Percentiles rank a stretch among this genome's conserved stretches.
These are phyloP conservation scores for Napeogenes sylphis DNA, from an alignment of 2,888 invertebrate species.

Conservation along the genomic window DNA sequence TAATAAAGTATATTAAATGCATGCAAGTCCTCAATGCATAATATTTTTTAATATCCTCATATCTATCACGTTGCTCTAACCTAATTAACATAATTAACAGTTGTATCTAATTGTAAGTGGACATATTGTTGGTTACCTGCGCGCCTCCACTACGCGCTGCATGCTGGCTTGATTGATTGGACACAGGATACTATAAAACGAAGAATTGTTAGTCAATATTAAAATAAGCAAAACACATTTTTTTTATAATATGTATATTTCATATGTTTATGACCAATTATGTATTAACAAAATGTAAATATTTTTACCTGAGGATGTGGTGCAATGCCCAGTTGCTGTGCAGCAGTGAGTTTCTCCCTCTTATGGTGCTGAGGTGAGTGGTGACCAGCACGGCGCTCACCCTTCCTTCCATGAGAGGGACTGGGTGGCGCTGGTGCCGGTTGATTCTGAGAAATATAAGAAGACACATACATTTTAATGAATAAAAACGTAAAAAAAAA, in stretches of 20 bases:
- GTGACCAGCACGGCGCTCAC: constrained; percentile 66
- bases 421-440: constrained; percentile 65
- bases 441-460: constrained; percentile 45
- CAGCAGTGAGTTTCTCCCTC: constrained; percentile 70
- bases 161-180: constrained; percentile 62
- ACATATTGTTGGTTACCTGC: constrained; percentile 45
- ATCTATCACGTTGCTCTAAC: too few relatives aligned
- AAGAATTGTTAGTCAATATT: neutral
- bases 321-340: constrained; percentile 67
- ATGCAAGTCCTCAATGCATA: too few relatives aligned
- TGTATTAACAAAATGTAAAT: neutral
- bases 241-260: too few relatives aligned
- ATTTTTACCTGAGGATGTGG: constrained; percentile 63
- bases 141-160: constrained; percentile 59
- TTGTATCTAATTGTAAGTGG: too few relatives aligned
- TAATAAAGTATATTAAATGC: too few relatives aligned
- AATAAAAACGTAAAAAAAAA: too few relatives aligned
- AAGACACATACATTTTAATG: neutral
- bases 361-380: constrained; percentile 72
- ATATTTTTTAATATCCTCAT: too few relatives aligned
- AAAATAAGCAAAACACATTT: neutral
- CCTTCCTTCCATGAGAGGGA: constrained; percentile 66
- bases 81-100: too few relatives aligned
- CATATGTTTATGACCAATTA: neutral
- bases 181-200: constrained; percentile 56